Base-by-base conservation (phyloP, 2,888 invertebrate genomes). In the Sepioteuthis lessoniana region DNA sequence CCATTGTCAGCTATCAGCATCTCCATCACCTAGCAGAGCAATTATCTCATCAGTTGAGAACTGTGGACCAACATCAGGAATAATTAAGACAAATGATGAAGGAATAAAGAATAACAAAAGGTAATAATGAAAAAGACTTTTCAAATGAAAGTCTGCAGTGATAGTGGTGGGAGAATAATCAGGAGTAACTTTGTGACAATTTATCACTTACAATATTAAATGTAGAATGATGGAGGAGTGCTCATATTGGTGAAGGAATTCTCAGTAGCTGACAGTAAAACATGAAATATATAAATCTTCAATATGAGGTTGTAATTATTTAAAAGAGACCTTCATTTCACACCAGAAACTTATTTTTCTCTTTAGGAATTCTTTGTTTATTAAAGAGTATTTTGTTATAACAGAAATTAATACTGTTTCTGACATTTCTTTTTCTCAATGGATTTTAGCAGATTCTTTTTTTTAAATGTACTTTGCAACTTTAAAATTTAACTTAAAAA, bases 41-140 rank as follows among this genome's bases (percentile, higher is more conserved):
- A 76, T 76, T 76, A 76, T n/a, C 76, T 76, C 76, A 76, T 76
- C 76, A 76, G 76, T 76, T n/a, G 76, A 76, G n/a, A n/a, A 76
- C 76, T n/a, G 76, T n/a, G 76, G 76, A 55, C 21, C 55, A 55
- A 28, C 55, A 55, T 55, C 55, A 55, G 55, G 55, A 76, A 76
- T 76, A 76, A 76, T 76, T 76, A n/a, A n/a, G 76, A 76, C 76
- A 76, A 76, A 76, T 76, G 76, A 76, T 76, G 76, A n/a, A 76
- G n/a, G n/a, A 76, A 76, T 31, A 76, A 3, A 76, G 31, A 76
- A n/a, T n/a, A 76, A 76, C 1, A 55, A 76, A 76, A 76, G n/a
- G n/a, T 21, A 76, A 76, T 55, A 55, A 55, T 55, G 21, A 19
- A 55, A 76, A 76, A 10, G n/a, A 76, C n/a, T 76, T 76, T 76